Percentiles rank a stretch among this genome's conserved stretches.
Evolutionary conservation across 2,888 invertebrate genomes (phyloP).

Genomic region (Diarsia dahlii): DNA sequence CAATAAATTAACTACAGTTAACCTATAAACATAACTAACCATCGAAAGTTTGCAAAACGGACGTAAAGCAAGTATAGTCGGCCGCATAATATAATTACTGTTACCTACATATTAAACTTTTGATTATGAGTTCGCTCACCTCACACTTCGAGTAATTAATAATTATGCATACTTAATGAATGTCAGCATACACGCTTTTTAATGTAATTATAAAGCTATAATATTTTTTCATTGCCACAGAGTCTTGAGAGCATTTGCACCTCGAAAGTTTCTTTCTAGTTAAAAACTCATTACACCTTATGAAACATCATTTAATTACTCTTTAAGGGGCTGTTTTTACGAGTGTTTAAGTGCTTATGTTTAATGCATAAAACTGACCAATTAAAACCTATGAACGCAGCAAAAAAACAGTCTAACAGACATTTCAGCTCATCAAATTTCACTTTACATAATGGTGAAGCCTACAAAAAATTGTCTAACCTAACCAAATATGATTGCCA

Average conservation of each 20-base stretch:
- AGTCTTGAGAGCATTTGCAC: constrained; percentile 37
- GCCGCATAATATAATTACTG: constrained; percentile 39
- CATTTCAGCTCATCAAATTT: constrained; percentile 52
- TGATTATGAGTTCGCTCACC: constrained; percentile 63
- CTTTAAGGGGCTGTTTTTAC: constrained; percentile 25
- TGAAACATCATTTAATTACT: constrained; percentile 36
- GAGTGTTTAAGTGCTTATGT: constrained; percentile 33
- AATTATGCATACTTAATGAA: constrained; percentile 61
- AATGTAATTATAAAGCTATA: constrained; percentile 62
- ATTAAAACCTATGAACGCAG: constrained; percentile 47
- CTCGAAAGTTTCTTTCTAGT: constrained; percentile 29
- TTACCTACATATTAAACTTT: constrained; percentile 49
- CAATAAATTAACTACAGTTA: constrained; percentile 35
- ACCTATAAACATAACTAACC: constrained; percentile 26
- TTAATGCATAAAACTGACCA: constrained; percentile 27
- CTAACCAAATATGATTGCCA: constrained; percentile 72
- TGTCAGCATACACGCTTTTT: constrained; percentile 61
- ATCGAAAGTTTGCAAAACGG: constrained; percentile 33
- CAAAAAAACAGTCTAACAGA: constrained; percentile 33
- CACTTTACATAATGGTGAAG: constrained; percentile 60
- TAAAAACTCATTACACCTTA: constrained; percentile 31
- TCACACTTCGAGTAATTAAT: constrained; percentile 56
- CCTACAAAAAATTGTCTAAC: constrained; percentile 62
- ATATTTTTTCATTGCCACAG: constrained; percentile 60
- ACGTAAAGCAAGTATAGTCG: constrained; percentile 32